These are phyloP conservation scores for Agrotis exclamationis DNA, from an alignment of 2,888 invertebrate species.

Conservation along the genomic window DNA sequence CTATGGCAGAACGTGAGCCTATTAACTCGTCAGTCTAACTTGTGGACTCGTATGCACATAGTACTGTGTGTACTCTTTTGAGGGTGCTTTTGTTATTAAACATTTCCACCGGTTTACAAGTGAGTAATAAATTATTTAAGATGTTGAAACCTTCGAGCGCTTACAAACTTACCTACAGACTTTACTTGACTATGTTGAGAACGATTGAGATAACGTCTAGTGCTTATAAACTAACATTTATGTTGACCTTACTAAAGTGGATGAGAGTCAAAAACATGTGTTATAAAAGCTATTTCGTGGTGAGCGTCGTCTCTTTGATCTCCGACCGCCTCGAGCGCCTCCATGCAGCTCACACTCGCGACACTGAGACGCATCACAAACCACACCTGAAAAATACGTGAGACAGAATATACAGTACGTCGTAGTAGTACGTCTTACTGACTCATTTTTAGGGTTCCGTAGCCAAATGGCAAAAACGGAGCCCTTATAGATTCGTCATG, in stretches of 20 bases:
- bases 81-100: slow-evolving; percentile 4
- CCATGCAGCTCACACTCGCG: slow-evolving; percentile 1
- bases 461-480: too few species aligned
- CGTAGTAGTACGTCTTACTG: neutral
- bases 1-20: neutral
- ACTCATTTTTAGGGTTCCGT: neutral
- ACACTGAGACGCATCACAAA: neutral
- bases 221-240: neutral
- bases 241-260: neutral
- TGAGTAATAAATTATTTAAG: slow-evolving; percentile 4
- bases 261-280: slow-evolving; percentile 11
- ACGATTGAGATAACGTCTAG: neutral
- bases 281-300: slow-evolving; percentile 44
- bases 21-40: slow-evolving; percentile 9
- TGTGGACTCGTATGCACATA: slow-evolving; percentile 1
- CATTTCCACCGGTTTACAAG: neutral
- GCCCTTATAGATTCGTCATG: too few species aligned
- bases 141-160: neutral
- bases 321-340: slow-evolving; percentile 37
- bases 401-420: neutral
- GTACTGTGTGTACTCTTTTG: slow-evolving; percentile 15
- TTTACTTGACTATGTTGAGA: neutral
- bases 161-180: neutral
- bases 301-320: too few species aligned
- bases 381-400: neutral